Conservation (phyloP, 2,113 vertebrate genomes). For the Todiramphus saurophagus region DNA sequence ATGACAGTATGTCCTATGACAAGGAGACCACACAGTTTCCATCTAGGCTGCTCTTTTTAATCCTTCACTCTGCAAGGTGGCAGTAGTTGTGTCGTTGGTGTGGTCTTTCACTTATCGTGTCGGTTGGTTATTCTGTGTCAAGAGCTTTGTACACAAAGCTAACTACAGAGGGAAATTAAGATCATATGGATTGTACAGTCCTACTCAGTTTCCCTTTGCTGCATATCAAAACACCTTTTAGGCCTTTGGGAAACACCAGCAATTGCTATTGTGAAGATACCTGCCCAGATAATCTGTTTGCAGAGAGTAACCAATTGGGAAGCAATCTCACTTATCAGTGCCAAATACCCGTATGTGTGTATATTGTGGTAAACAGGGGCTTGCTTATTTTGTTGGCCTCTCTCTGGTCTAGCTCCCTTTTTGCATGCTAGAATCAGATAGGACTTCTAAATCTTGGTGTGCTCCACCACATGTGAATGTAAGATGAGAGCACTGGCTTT, state of each 20-base stretch:
- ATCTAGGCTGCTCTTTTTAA: neutral
- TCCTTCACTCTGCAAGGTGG: neutral
- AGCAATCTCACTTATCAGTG: neutral
- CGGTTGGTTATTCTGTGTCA: neutral
- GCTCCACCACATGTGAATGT: neutral
- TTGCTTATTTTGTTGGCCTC: neutral
- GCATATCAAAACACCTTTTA: neutral
- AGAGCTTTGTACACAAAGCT: neutral
- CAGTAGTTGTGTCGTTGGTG: neutral
- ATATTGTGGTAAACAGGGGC: neutral
- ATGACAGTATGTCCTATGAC: neutral
- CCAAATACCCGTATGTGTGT: neutral
- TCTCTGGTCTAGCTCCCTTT: neutral
- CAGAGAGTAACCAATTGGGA: neutral
- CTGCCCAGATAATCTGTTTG: slow-evolving; percentile 4
- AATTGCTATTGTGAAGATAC: slow-evolving; percentile 20
- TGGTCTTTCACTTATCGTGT: neutral
- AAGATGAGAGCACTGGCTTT: neutral
- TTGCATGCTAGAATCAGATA: neutral
- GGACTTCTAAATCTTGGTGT: neutral
- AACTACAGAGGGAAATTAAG: neutral
- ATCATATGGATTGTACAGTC: fast-evolving
- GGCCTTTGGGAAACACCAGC: neutral
- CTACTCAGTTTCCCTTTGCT: neutral
- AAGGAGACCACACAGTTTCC: fast-evolving